Evolutionary conservation across 2,797 vertebrate genomes (phyloP).

Genomic region (Pangasius djambal): DNA sequence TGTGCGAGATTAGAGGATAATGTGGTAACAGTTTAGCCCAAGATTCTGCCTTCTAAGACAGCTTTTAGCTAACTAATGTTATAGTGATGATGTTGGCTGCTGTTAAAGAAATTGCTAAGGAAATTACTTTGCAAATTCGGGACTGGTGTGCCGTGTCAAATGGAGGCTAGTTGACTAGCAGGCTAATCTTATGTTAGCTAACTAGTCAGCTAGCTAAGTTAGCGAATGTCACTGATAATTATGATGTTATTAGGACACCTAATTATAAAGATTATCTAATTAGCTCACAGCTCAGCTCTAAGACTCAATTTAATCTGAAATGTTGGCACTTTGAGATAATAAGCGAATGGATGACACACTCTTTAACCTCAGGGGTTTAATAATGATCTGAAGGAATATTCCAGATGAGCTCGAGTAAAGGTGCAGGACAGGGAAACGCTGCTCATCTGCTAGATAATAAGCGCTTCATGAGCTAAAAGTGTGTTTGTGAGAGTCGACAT

Average conservation of each 20-base stretch:
- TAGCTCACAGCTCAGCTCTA: neutral
- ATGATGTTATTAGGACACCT: neutral
- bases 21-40: neutral
- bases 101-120: neutral
- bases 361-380: conserved; percentile 1
- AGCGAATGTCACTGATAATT: neutral
- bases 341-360: neutral
- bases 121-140: neutral
- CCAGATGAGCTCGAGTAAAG: conserved; percentile 4
- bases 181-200: neutral
- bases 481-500: neutral
- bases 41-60: neutral
- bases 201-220: neutral
- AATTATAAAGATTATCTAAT: neutral
- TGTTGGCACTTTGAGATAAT: conserved; percentile 1
- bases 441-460: neutral
- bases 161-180: neutral
- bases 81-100: neutral
- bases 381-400: conserved; percentile 14
- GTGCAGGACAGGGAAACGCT: neutral
- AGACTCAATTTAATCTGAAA: neutral
- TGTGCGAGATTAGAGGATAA: neutral
- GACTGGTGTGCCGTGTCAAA: neutral
- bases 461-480: neutral
- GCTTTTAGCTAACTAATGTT: neutral